A percentile compares a stretch with the other conserved stretches of the same genome.
Conservation (phyloP, 2,888 invertebrate species). For the Polymixis lichenea region DNA sequence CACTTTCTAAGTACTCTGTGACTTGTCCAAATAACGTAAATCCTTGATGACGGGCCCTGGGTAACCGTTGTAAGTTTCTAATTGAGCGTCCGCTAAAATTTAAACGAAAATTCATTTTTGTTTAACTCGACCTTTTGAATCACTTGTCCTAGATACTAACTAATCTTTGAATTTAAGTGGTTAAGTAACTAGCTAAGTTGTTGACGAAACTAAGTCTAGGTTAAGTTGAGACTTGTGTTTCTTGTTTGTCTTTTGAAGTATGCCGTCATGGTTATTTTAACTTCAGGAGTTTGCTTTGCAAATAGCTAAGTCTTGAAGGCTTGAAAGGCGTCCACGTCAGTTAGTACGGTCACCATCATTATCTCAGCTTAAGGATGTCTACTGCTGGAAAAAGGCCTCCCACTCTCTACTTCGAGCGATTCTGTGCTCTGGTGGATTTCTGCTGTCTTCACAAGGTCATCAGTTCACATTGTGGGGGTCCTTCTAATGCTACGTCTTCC, state of each 20-base stretch:
- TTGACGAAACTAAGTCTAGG: constrained; percentile 14
- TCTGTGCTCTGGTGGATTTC: too few relatives aligned
- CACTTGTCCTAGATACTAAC: constrained; percentile 26
- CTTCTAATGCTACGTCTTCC: too few relatives aligned
- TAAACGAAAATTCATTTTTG: constrained; percentile 28
- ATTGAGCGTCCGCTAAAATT: constrained; percentile 44
- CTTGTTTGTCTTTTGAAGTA: constrained; percentile 28
- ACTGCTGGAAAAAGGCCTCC: too few relatives aligned
- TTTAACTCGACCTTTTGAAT: background rate
- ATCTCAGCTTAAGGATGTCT: too few relatives aligned
- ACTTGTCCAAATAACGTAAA: constrained; percentile 55
- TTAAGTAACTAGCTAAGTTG: constrained; percentile 28
- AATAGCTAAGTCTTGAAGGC: background rate
- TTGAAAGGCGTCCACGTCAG: background rate
- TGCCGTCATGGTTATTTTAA: constrained; percentile 27
- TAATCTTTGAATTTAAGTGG: constrained; percentile 43
- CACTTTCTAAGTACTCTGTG: constrained; percentile 13
- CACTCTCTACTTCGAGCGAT: too few relatives aligned
- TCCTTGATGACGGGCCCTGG: constrained; percentile 58
- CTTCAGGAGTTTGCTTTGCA: constrained; percentile 11
- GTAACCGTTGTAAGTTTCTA: constrained; percentile 49
- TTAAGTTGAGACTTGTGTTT: background rate
- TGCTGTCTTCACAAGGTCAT: too few relatives aligned
- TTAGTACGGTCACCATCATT: background rate
- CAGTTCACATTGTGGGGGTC: too few relatives aligned